Evolutionary conservation across 64 coral and sea anemone species (phyloP), one percentile per base, ranked within the genome.

Genomic region (Catalaphyllia jardinei): DNA sequence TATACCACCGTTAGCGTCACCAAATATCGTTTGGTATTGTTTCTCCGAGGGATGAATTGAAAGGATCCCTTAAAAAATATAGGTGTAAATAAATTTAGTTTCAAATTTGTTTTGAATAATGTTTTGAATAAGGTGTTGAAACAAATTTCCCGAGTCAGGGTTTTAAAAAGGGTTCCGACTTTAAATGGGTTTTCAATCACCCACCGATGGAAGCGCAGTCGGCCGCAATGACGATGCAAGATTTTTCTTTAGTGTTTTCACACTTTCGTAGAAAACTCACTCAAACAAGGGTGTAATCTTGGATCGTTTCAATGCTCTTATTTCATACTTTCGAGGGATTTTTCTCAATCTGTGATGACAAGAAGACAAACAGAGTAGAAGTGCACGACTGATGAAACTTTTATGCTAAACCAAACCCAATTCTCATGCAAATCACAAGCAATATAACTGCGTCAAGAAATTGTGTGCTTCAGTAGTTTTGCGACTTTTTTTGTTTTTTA

Each of bases 401-500:
- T 33, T 46, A 35, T 71, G 17, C 20, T 17, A 39, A 71, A 71
- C 8, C 31, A 10, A 22, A 16, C 24, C 63, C 60, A 49, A 85
- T 85, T 85, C 81, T 71, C 71, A 85, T 85, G 81, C 63, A 85
- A 85, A 85, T 85, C 30, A 38, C 62, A 3, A 24, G 62, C 81
- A 85, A 63, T 85, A 85, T 85, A 50, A 85, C 81, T 85, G 62
- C 81, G 69, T 50, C 22, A 24, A 85, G 62, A 85, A 85, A 71
- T 71, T 85, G 81, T 85, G 65, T 20, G 81, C 81, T 67, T 85
- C 81, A 85, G 81, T 50, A 85, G 81, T 71, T 85, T 71, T 71
- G 81, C 31, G 42, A 83, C 17, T 85, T 85, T 85, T n/a, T 85
- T 85, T 24, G 81, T 71, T n/a, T 35, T 35, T 85, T 85, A 50